These are phyloP conservation scores for Argyresthia albistria DNA, from an alignment of 2,888 invertebrate genomes.

Conservation along the genomic window DNA sequence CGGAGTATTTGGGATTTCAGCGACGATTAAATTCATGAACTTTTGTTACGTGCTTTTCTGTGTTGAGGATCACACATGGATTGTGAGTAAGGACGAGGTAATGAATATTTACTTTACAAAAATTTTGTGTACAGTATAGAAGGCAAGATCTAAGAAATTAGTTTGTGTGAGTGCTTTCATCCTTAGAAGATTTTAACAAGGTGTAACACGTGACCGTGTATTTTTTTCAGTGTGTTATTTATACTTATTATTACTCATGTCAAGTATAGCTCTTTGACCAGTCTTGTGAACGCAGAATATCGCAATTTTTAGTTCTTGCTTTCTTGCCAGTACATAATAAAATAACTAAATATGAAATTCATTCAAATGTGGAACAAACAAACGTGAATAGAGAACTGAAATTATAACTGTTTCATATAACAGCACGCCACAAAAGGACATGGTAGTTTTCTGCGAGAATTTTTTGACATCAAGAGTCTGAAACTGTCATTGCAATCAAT, in stretches of 20 bases:
- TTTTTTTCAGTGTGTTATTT: too few relatives aligned
- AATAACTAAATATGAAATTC: background rate
- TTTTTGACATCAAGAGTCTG: slow-evolving; percentile 64
- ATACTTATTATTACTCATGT: too few relatives aligned
- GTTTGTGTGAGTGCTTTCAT: too few relatives aligned
- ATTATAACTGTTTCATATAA: slow-evolving; percentile 13
- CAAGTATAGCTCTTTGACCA: too few relatives aligned
- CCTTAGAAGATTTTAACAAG: background rate
- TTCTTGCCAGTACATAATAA: too few relatives aligned
- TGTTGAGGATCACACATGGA: slow-evolving; percentile 58
- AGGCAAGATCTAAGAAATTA: background rate
- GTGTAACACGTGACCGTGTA: too few relatives aligned
- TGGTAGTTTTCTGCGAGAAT: slow-evolving; percentile 37
- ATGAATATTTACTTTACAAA: slow-evolving; percentile 1
- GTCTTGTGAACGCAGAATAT: too few relatives aligned
- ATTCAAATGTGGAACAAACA: too few relatives aligned
- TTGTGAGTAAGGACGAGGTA: slow-evolving; percentile 33
- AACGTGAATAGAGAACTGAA: background rate
- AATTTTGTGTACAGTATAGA: background rate
- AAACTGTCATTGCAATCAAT: slow-evolving; percentile 62
- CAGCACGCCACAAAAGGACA: slow-evolving; percentile 39
- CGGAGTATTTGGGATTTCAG: slow-evolving; percentile 62
- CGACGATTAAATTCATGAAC: slow-evolving; percentile 46
- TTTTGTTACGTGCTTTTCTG: slow-evolving; percentile 54
- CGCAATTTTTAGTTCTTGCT: too few relatives aligned